Percentiles rank a stretch among this genome's conserved stretches.
Evolutionary conservation across 23 tunicate species (phyloP).

Genomic region (Ciona savignyi): DNA sequence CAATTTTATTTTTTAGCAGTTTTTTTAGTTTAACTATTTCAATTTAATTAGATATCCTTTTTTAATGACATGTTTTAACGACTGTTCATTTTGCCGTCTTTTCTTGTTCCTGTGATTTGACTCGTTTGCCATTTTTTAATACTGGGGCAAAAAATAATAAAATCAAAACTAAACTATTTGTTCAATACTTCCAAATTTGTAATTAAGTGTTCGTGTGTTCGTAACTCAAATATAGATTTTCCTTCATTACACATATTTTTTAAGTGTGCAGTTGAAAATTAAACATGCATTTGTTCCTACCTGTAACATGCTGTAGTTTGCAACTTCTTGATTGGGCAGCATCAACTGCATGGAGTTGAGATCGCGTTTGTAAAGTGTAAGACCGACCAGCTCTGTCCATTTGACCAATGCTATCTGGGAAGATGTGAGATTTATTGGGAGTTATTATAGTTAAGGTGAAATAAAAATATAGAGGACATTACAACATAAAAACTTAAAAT

Average conservation of each 20-base stretch:
- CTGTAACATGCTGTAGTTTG: constrained; percentile 52
- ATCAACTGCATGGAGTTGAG: constrained; percentile 49
- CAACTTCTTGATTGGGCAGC: constrained; percentile 8
- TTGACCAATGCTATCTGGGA: constrained; percentile 77
- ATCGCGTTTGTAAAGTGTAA: constrained; percentile 39
- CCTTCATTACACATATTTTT: not conserved
- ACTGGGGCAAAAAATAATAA: no score
- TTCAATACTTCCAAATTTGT: no score
- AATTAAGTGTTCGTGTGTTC: no score
- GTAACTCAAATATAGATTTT: not conserved
- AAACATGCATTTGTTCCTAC: no score
- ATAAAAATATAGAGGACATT: not conserved
- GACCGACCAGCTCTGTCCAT: constrained; percentile 89
- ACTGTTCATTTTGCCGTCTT: no score
- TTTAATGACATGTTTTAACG: no score
- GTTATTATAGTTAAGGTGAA: not conserved
- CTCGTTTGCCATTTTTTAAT: no score
- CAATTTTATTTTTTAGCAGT: no score
- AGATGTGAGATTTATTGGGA: not conserved
- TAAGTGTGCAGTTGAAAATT: not conserved
- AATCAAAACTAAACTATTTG: no score
- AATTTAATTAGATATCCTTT: no score
- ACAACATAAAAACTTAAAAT: not conserved
- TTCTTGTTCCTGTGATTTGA: no score
- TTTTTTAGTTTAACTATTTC: no score